phyloP scores from a whole-genome alignment of 2,888 invertebrate genomes.

The Hydroisotoma schaefferi region DNA sequence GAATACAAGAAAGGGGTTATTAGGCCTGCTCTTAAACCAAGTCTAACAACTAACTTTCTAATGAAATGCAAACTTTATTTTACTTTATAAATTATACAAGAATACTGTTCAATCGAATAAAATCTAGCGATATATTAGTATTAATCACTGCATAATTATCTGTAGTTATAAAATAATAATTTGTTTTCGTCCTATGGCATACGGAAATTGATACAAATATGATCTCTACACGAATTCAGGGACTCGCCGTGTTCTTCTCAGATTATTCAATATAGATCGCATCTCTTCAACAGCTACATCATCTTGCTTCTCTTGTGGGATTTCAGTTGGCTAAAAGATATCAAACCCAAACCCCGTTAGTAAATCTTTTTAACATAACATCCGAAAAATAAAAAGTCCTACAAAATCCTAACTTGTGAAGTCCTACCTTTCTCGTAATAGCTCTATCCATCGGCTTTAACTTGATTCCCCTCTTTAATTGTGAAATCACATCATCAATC shows the following conservation, averaged over 20 bases:
- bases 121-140: too few relatives aligned
- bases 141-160: too few relatives aligned
- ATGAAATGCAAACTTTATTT: too few relatives aligned
- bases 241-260: slow-evolving; percentile 32
- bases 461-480: slow-evolving; percentile 44
- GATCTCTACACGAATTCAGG: too few relatives aligned
- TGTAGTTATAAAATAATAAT: too few relatives aligned
- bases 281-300: slow-evolving; percentile 38
- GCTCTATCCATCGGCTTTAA: slow-evolving; percentile 38
- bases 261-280: slow-evolving; percentile 40
- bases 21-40: too few relatives aligned
- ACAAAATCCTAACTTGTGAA: neutral
- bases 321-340: slow-evolving; percentile 19
- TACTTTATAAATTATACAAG: too few relatives aligned
- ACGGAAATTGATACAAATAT: too few relatives aligned
- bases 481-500: slow-evolving; percentile 44
- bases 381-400: neutral
- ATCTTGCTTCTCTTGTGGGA: slow-evolving; percentile 10
- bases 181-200: too few relatives aligned
- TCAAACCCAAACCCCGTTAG: neutral
- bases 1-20: too few relatives aligned
- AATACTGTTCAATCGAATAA: too few relatives aligned
- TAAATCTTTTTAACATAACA: slow-evolving; percentile 8
- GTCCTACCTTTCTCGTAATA: slow-evolving; percentile 33
- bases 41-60: too few relatives aligned